Percentiles rank a stretch among this genome's conserved stretches.
Evolutionary conservation across 2,113 vertebrate species (phyloP).

Genomic region (Heptranchias perlo): DNA sequence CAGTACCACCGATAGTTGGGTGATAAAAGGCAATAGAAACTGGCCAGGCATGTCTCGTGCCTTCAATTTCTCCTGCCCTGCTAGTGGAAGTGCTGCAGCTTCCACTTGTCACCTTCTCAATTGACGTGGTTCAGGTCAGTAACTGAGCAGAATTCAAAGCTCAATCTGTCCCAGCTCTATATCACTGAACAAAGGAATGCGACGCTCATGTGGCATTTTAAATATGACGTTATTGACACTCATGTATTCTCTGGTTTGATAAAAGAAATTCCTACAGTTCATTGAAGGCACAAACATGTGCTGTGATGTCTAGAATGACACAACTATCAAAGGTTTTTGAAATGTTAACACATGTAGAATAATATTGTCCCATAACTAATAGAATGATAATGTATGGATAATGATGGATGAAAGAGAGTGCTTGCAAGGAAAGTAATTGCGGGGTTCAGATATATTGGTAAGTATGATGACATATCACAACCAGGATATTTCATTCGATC

Average conservation of each 20-base stretch:
- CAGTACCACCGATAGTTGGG: no score
- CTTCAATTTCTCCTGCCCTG: neutral
- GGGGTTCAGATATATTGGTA: no score
- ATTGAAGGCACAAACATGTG: neutral
- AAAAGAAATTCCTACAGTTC: neutral
- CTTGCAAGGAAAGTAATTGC: no score
- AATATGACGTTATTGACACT: neutral
- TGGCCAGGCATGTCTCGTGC: neutral
- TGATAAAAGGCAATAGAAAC: neutral
- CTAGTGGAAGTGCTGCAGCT: neutral
- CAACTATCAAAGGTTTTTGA: neutral
- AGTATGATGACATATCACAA: no score
- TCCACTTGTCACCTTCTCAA: neutral
- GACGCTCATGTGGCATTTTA: neutral
- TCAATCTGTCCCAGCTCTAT: neutral
- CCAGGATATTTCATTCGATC: no score
- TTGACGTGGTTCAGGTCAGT: neutral
- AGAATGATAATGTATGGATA: no score
- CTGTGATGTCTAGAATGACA: neutral
- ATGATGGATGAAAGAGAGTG: no score
- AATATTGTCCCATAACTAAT: no score
- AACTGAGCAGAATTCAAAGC: neutral
- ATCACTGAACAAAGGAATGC: neutral
- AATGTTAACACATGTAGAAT: no score
- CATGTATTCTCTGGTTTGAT: neutral